phyloP scores from a whole-genome alignment of 2,113 vertebrate species.

The Lamprologus tigripictilis region DNA sequence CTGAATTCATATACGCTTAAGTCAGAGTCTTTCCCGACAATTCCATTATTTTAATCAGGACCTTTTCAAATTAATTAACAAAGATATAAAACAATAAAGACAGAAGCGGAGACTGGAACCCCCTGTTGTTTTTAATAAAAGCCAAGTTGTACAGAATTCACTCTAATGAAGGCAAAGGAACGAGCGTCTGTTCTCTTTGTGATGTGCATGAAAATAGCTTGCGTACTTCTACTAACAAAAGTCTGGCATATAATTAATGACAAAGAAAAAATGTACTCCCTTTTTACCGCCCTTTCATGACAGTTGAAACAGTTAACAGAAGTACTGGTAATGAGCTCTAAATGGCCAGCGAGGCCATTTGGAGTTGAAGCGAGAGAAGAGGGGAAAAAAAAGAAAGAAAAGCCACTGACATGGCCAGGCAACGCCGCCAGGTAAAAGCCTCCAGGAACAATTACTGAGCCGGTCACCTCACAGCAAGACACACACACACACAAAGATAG shows the following conservation, averaged over 20 bases:
- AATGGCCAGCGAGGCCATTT: conserved; percentile 1
- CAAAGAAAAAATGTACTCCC: not conserved
- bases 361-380: not conserved
- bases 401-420: conserved; percentile 4
- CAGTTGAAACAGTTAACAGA: conserved; percentile 2
- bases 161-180: conserved; percentile 37
- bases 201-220: conserved; percentile 41
- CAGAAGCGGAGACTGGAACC: conserved; percentile 30
- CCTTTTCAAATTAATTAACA: conserved; percentile 56
- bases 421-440: conserved; percentile 43
- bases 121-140: conserved; percentile 53
- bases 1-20: conserved; percentile 2
- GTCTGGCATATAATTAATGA: conserved; percentile 34
- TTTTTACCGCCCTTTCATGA: not conserved
- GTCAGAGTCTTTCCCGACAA: conserved; percentile 3
- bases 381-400: not conserved
- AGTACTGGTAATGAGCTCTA: conserved; percentile 42
- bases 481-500: not conserved
- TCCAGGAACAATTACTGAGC: conserved; percentile 54
- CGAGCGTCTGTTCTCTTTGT: conserved; percentile 47
- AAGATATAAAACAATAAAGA: conserved; percentile 50
- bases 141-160: conserved; percentile 36
- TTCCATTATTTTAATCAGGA: conserved; percentile 43
- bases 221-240: conserved; percentile 25
- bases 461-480: not conserved